Evolutionary conservation across 1,140 invertebrate species (phyloP).

Genomic region (Drosophila paulistorum): DNA sequence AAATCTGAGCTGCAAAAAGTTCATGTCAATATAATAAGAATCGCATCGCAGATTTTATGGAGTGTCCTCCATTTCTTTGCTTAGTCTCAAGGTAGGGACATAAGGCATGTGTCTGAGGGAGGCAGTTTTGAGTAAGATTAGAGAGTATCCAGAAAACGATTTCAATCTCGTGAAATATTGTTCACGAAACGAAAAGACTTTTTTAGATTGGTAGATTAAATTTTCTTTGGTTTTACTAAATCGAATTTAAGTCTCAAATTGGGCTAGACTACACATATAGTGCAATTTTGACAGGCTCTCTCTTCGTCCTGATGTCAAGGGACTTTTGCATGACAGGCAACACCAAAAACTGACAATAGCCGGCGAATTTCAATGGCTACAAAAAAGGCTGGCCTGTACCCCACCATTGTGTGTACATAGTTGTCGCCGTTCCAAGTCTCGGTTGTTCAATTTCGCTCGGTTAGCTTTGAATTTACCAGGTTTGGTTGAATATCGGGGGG

Average conservation of each 20-base stretch:
- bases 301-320: constrained; percentile 56
- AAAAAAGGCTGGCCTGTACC: constrained; percentile 39
- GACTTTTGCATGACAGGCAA: constrained; percentile 60
- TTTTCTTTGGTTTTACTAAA: background rate
- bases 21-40: too few relatives aligned
- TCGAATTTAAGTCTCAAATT: constrained; percentile 44
- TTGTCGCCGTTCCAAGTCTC: background rate
- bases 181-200: background rate
- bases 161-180: too few relatives aligned
- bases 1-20: too few relatives aligned
- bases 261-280: constrained; percentile 18
- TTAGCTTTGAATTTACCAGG: constrained; percentile 73
- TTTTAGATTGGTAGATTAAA: constrained; percentile 13
- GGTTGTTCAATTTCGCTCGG: constrained; percentile 70
- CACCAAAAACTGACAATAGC: constrained; percentile 73
- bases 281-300: constrained; percentile 67
- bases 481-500: constrained; percentile 44
- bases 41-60: too few relatives aligned
- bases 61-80: too few relatives aligned
- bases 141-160: background rate
- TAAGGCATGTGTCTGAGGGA: too few relatives aligned
- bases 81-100: too few relatives aligned
- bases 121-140: too few relatives aligned
- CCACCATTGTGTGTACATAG: too few relatives aligned
- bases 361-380: constrained; percentile 59